phyloP scores from a whole-genome alignment of 2,113 vertebrate genomes.

The Varanus salvator region DNA sequence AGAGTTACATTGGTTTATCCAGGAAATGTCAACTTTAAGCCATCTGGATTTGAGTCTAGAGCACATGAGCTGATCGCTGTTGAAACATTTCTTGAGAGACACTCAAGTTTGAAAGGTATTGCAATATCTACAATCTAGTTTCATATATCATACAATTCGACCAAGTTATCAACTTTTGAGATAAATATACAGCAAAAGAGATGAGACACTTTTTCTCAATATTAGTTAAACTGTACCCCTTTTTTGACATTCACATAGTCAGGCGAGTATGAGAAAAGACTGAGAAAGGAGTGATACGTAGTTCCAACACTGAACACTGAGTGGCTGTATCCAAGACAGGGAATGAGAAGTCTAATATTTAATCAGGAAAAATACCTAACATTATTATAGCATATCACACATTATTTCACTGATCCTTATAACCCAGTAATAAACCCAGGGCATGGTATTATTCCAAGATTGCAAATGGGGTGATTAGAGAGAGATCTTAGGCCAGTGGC shows the following conservation, averaged over 20 bases:
- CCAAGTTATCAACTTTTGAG: not conserved
- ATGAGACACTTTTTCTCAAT: not conserved
- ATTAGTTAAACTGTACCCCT: not conserved
- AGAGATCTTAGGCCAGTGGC: not conserved
- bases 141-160: not conserved
- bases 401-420: not conserved
- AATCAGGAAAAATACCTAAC: not conserved
- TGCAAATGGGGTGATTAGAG: not conserved
- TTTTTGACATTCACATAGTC: not conserved
- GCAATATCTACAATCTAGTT: not conserved
- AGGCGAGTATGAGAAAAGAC: not conserved
- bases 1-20: not conserved
- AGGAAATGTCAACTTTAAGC: not conserved
- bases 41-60: not conserved
- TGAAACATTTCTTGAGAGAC: not conserved
- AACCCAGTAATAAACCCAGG: not conserved
- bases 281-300: not conserved
- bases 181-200: not conserved
- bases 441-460: not conserved
- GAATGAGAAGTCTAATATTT: not conserved
- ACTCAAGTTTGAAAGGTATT: not conserved
- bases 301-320: not conserved
- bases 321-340: not conserved
- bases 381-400: not conserved
- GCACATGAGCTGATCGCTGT: not conserved